phyloP scores from a whole-genome alignment of 2,113 vertebrate genomes.

The Sebastes schlegelii region DNA sequence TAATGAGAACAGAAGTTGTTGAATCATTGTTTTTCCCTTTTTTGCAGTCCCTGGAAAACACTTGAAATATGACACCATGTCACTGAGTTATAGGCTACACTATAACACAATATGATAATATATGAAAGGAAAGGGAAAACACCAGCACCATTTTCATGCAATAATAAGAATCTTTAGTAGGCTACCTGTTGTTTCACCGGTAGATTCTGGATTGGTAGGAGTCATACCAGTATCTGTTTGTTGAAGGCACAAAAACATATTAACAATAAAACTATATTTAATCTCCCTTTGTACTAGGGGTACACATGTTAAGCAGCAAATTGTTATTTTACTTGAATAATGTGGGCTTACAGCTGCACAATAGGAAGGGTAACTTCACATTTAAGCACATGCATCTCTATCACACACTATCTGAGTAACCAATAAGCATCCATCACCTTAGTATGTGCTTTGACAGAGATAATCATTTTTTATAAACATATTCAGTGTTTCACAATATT shows the following conservation, averaged over 20 bases:
- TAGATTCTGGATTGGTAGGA: neutral
- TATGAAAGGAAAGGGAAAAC: no score
- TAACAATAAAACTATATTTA: neutral
- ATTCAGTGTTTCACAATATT: no score
- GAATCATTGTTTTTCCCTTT: no score
- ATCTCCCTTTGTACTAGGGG: neutral
- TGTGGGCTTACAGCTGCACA: neutral
- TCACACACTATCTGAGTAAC: neutral
- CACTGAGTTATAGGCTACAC: no score
- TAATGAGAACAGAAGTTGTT: no score
- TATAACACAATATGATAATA: no score
- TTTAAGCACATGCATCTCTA: neutral
- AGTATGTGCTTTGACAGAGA: no score
- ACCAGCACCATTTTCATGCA: neutral
- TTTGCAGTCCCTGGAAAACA: no score
- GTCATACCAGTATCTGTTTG: neutral
- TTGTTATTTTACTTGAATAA: neutral
- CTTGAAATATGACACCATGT: no score
- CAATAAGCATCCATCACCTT: neutral
- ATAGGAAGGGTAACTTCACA: neutral
- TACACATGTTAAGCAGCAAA: neutral
- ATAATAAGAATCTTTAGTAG: neutral
- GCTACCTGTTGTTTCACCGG: neutral
- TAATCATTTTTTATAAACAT: no score
- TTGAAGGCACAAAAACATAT: neutral